Conservation (phyloP, 2,797 vertebrate species). For the Artibeus lituratus region DNA sequence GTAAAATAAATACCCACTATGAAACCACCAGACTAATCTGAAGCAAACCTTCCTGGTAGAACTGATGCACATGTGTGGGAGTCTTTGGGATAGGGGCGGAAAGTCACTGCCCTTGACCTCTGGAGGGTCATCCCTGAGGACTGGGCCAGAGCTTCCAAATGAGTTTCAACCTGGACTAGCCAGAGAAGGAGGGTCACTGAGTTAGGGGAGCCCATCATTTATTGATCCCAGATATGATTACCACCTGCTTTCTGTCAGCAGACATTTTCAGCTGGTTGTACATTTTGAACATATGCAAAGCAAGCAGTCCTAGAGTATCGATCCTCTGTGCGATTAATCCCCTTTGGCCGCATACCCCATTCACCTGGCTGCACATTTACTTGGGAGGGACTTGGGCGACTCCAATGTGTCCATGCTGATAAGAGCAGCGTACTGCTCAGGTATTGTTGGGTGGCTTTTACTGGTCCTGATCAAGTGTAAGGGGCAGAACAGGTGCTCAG, state of each 20-base stretch:
- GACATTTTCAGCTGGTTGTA: neutral
- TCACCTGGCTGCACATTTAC: neutral
- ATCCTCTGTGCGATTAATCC: neutral
- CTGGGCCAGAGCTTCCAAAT: neutral
- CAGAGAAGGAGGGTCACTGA: neutral
- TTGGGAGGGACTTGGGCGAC: neutral
- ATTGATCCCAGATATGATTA: neutral
- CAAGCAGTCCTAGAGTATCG: neutral
- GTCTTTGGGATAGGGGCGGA: neutral
- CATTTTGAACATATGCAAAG: neutral
- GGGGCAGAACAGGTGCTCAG: neutral
- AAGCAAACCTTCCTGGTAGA: neutral
- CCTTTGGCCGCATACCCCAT: neutral
- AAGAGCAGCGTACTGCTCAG: neutral
- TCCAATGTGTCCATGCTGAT: too few species aligned
- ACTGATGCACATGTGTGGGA: accelerated
- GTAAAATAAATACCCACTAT: neutral
- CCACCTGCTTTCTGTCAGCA: neutral
- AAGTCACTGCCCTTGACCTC: neutral
- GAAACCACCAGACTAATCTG: neutral
- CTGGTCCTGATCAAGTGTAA: neutral
- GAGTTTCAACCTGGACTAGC: neutral
- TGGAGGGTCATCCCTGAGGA: neutral
- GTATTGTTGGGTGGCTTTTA: neutral
- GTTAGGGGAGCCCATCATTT: neutral